Evolutionary conservation across 2,113 vertebrate genomes (phyloP).

Genomic region (Athene cunicularia): DNA sequence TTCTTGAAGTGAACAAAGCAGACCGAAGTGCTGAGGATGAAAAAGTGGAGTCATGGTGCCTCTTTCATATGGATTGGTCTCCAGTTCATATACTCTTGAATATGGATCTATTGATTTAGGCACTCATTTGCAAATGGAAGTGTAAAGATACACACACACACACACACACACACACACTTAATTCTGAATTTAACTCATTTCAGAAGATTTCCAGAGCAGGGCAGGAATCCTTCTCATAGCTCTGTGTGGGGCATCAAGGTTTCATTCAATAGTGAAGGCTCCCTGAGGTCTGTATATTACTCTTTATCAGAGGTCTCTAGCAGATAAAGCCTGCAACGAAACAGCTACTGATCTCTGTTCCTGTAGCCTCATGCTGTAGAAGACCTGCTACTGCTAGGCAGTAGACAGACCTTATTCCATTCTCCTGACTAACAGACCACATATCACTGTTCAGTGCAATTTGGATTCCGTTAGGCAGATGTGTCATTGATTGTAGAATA

Average conservation of each 20-base stretch:
- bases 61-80: neutral
- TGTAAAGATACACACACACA: accelerated
- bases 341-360: neutral
- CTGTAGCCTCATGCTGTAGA: neutral
- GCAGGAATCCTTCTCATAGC: neutral
- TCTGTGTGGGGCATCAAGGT: neutral
- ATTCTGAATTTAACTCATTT: neutral
- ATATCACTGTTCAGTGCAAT: neutral
- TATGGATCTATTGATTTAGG: neutral
- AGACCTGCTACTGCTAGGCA: neutral
- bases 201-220: neutral
- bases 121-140: neutral
- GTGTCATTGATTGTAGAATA: neutral
- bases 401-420: neutral
- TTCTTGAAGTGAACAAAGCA: neutral
- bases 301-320: slow-evolving; percentile 2
- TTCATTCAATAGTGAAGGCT: neutral
- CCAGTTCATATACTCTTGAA: neutral
- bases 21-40: neutral
- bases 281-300: neutral
- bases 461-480: neutral
- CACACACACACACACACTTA: no score
- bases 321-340: neutral
- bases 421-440: neutral
- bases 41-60: neutral